Evolutionary conservation across 2,113 vertebrate genomes (phyloP).

Genomic region (Crotalus tigris): DNA sequence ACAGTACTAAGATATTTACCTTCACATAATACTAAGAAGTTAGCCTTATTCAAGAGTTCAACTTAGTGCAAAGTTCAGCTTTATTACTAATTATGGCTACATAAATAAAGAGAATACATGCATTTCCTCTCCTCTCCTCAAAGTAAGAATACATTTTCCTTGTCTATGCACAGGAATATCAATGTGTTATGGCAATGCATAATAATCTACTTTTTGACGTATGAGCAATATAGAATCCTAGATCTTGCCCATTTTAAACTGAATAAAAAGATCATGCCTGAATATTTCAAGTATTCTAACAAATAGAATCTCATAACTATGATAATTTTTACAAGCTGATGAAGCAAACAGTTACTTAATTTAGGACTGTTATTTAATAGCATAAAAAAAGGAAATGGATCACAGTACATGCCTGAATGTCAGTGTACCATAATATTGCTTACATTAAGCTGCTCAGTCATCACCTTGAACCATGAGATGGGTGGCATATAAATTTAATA

Average conservation of each 20-base stretch:
- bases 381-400: rapidly evolving
- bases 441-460: not conserved
- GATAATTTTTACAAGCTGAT: not conserved
- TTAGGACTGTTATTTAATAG: not conserved
- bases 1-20: not conserved
- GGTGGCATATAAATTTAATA: too few relatives aligned
- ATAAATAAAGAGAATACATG: too few relatives aligned
- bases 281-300: too few relatives aligned
- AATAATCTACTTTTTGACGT: not conserved
- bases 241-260: not conserved
- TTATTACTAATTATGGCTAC: too few relatives aligned
- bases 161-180: not conserved
- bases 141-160: too few relatives aligned
- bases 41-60: too few relatives aligned
- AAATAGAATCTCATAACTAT: not conserved
- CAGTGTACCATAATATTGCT: not conserved
- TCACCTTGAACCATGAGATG: too few relatives aligned
- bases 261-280: not conserved
- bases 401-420: not conserved
- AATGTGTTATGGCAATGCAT: not conserved
- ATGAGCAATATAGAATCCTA: not conserved
- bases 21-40: too few relatives aligned
- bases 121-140: too few relatives aligned
- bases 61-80: too few relatives aligned
- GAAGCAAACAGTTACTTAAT: not conserved